Evolutionary conservation across 2,113 vertebrate genomes (phyloP).

Genomic region (Seriola rivoliana): DNA sequence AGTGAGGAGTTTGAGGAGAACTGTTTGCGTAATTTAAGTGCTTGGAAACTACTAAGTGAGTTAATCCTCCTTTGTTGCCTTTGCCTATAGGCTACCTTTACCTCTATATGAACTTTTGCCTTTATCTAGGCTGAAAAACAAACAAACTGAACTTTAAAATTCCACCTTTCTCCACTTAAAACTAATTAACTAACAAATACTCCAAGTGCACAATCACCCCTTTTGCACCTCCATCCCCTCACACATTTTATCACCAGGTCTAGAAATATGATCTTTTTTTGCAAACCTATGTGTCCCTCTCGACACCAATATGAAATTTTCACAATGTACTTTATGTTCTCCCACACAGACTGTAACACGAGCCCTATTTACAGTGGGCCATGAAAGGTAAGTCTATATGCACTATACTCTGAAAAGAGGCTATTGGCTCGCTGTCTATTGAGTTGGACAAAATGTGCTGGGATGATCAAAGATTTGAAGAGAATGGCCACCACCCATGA

Average conservation of each 20-base stretch:
- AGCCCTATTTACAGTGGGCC: slow-evolving; percentile 51
- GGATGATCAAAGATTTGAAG: slow-evolving; percentile 47
- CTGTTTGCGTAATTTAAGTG: slow-evolving; percentile 39
- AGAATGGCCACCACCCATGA: slow-evolving; percentile 45
- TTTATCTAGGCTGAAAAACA: not conserved
- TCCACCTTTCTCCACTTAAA: not conserved
- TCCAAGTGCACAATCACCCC: not conserved
- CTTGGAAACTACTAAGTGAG: slow-evolving; percentile 35
- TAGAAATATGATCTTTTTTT: slow-evolving; percentile 53
- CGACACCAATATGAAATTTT: slow-evolving; percentile 26
- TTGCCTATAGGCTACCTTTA: slow-evolving; percentile 5
- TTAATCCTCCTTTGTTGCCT: slow-evolving; percentile 29
- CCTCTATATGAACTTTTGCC: slow-evolving; percentile 18
- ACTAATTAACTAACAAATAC: not conserved
- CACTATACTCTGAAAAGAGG: slow-evolving; percentile 47
- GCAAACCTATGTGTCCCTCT: slow-evolving; percentile 47
- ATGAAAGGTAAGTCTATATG: slow-evolving; percentile 69
- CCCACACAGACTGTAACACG: slow-evolving; percentile 53
- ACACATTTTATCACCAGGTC: slow-evolving; percentile 16
- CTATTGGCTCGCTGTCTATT: slow-evolving; percentile 37
- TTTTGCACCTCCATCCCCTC: not conserved
- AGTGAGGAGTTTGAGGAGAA: slow-evolving; percentile 16
- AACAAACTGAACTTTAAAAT: not conserved
- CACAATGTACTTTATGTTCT: slow-evolving; percentile 53
- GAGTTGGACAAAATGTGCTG: slow-evolving; percentile 42